phyloP scores from a whole-genome alignment of 2,888 invertebrate species.

The Drosophila mimica region DNA sequence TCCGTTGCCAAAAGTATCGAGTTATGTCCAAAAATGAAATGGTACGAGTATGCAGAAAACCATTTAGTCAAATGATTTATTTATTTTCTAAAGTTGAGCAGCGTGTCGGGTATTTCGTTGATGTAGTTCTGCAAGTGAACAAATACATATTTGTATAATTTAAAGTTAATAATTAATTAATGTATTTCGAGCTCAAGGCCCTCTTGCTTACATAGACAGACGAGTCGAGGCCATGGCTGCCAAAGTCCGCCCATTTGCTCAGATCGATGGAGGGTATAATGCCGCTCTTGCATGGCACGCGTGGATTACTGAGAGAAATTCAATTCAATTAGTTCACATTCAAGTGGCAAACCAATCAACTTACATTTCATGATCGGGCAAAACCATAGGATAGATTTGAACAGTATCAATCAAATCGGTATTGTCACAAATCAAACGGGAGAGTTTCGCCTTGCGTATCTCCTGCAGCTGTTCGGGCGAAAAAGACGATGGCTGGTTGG shows the following conservation, averaged over 20 bases:
- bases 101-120: slow-evolving; percentile 85
- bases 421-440: slow-evolving; percentile 95
- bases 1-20: slow-evolving; percentile 22
- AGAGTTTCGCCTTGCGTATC: slow-evolving; percentile 91
- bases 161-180: neutral
- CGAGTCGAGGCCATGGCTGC: slow-evolving; percentile 86
- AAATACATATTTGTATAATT: slow-evolving; percentile 24
- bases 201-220: slow-evolving; percentile 88
- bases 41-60: slow-evolving; percentile 8
- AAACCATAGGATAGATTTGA: slow-evolving; percentile 95
- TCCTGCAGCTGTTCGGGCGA: slow-evolving; percentile 94
- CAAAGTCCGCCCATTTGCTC: slow-evolving; percentile 94
- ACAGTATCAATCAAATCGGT: slow-evolving; percentile 96
- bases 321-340: neutral
- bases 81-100: slow-evolving; percentile 84
- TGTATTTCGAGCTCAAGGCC: neutral
- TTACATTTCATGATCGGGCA: slow-evolving; percentile 97
- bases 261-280: slow-evolving; percentile 94
- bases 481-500: slow-evolving; percentile 96
- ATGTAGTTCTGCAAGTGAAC: slow-evolving; percentile 82
- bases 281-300: slow-evolving; percentile 95
- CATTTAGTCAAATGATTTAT: slow-evolving; percentile 30
- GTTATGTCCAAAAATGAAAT: slow-evolving; percentile 12
- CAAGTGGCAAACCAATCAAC: slow-evolving; percentile 79
- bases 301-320: slow-evolving; percentile 90